Base-by-base conservation (phyloP, 2,888 invertebrate species). In the Leptinotarsa tumamoca region DNA sequence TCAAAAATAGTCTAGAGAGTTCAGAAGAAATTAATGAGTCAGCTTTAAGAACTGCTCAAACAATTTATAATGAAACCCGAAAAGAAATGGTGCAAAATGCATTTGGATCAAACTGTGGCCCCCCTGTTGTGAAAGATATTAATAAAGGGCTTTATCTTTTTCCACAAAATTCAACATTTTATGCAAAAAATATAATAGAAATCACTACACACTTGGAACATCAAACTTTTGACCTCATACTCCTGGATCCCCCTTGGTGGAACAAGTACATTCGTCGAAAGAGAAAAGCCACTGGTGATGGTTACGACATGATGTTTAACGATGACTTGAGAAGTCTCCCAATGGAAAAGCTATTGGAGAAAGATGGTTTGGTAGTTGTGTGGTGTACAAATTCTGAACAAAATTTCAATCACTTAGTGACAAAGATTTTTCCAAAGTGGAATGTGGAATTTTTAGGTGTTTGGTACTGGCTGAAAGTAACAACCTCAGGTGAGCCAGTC, bases 161-260 rank as follows among this genome's bases (percentile, higher is more conserved):
- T 83, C 96, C 96, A 27, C 87, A 90, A 73, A 89, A 91, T 66
- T 92, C 92, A 79, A 89, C 88, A 87, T 96, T 94, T 87, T 93
- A 89, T 85, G 93, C 93, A 81, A 93, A 93, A 85, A 90, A 93
- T 82, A 90, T 95, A 80, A 89, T 89, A 21, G 89, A 92, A 79
- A 90, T 94, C 0, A 87, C 88, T n/a, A 87, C 90, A 68, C 82
- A 87, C 43, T 85, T 92, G 58, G 73, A 83, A 27, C 88, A 89
- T 10, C 86, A 87, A 73, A 90, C 89, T 76, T 98, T 92, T 90
- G 95, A 98, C 87, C 89, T 97, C 71, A 91, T 99, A 70, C 89
- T 98, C 21, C 90, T 98, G 81, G 99, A 99, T 90, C 98, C 98
- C 51, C 98, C 98, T 0, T 99, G 98, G 98, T 93, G 94, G 90